Evolutionary conservation across 2,113 vertebrate genomes (phyloP), one percentile per base, ranked within the genome.

Genomic region (Phycodurus eques): DNA sequence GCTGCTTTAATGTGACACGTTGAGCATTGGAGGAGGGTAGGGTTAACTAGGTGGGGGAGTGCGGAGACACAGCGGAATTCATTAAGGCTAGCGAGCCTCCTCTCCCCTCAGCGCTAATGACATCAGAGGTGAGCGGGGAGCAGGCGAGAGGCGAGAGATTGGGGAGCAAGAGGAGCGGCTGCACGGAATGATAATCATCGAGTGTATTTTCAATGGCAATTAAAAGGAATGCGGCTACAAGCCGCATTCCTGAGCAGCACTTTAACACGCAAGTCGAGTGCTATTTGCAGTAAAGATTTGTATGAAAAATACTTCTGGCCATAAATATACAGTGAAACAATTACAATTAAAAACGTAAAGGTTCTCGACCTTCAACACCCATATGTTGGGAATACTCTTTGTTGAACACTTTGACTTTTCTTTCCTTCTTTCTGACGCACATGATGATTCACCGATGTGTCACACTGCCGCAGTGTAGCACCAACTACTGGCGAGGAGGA

Each of bases 1-100:
- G 89, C 92, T 86, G 92, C 85, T 94, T 93, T 97, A 96, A 96
- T 97, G 95, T 96, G 96, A 97, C 94, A 96, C 94, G 91, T 94
- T 94, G 93, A 94, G 94, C 94, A 93, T 72, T 72, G 85, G 77
- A 70, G 77, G 76, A 51, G 77, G 78, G 79, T 68, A 62, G 71
- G 84, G 94, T 94, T 95, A 96, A 96, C 91, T 80, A 87, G 83
- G 73, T 84, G 81, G 80, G 88, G 93, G 86, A 92, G 91, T 73
- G 86, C 83, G 88, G 85, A 94, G 94, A 93, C 94, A 94, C 95
- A 92, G 94, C 51, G 93, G 96, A 97, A 96, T 96, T 98, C 96
- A 98, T 98, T 96, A 98, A 95, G 94, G 88, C 92, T 90, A 92
- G 92, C 92, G 93, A 92, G 91, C 83, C 72, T 78, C 80, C 80